These are phyloP conservation scores for Falco berigora DNA, from an alignment of 2,797 vertebrate genomes.

Conservation along the genomic window DNA sequence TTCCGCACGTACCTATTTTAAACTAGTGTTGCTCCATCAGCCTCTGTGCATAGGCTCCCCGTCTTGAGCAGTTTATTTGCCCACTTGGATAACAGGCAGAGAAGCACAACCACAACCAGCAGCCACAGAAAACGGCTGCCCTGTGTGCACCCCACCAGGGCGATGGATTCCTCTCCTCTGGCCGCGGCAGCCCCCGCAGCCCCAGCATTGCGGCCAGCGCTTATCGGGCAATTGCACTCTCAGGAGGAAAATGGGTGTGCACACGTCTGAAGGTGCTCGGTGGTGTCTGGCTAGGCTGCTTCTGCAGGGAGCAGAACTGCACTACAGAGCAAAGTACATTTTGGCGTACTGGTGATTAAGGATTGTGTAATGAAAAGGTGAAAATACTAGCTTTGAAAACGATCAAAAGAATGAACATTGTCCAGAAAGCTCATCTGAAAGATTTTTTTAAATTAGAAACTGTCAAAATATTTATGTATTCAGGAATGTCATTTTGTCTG, in stretches of 20 bases:
- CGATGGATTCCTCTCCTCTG: not conserved
- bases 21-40: not conserved
- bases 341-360: not conserved
- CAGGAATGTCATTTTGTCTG: not conserved
- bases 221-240: not conserved
- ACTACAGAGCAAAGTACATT: not conserved
- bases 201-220: rapidly evolving
- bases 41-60: not conserved
- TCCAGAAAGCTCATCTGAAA: not conserved
- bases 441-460: not conserved
- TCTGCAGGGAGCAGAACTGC: not conserved
- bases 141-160: rapidly evolving
- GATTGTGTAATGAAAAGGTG: not conserved
- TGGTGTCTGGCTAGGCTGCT: not conserved
- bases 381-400: not conserved
- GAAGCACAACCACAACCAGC: not conserved
- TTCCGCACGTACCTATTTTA: not conserved
- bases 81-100: not conserved
- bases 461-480: not conserved
- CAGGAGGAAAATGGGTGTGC: not conserved
- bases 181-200: rapidly evolving
- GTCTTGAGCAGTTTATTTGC: not conserved
- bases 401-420: not conserved
- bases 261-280: rapidly evolving
- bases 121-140: not conserved